These are phyloP conservation scores for Felis catus DNA, from an alignment of 2,113 vertebrate species.

Conservation along the genomic window F.catus_Fca126_mat1.0 CM031419.1:98908001-98908500, in stretches of 20 bases:
- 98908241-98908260: neutral
- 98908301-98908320: accelerated
- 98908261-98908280: neutral
- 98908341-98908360: neutral
- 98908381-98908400: neutral
- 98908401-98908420: neutral
- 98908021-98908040: slow-evolving; percentile 16
- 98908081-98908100: neutral
- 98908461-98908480: neutral
- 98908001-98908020: neutral
- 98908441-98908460: neutral
- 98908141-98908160: neutral
- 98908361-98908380: neutral
- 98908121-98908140: neutral
- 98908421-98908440: neutral
- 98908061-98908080: neutral
- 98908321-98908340: neutral
- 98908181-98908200: neutral
- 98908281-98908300: neutral
- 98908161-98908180: neutral
- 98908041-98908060: neutral
- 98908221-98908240: neutral
- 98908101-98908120: neutral
- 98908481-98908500: neutral
- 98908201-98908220: neutral